Evolutionary conservation across 1,140 invertebrate species (phyloP), one percentile per base, ranked within the genome.

Genomic region (Drosophila arawakana): DNA sequence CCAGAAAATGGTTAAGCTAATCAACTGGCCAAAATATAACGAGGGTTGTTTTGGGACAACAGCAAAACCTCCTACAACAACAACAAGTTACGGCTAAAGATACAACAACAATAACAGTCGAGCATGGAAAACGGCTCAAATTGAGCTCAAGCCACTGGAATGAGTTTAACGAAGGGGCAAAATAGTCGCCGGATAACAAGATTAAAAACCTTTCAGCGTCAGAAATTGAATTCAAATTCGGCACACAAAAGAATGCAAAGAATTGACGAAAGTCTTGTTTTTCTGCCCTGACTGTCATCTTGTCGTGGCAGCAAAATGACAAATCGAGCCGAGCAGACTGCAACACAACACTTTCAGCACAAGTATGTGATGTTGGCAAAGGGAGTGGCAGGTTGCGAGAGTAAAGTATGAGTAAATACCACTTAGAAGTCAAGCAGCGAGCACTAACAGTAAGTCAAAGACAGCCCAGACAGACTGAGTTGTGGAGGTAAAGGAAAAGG

Each of bases 181-280:
- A 78, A 59, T 46, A 81, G 76, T 78, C 62, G 79, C 62, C 67
- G 67, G 80, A 65, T 83, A 89, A 89, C 85, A 89, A 89, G 85
- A 89, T 89, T 89, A 89, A 89, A 89, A 89, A 89, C 84, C 84
- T 89, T 89, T 89, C 84, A 89, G 78, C 78, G 72, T 81, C 85
- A 81, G 84, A 89, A 89, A 89, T 89, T 89, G 84, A 89, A 89
- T 89, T 89, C 84, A 81, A 89, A 89, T 89, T 89, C 84, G 81
- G 83, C 80, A 88, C 85, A 89, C 84, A 89, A 71, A 89, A 89
- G 80, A 84, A 89, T 89, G 84, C 84, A 81, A 79, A 75, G 80
- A 78, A 88, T 83, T 69, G 80, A 83, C 73, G 54, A 60, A 30
- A 54, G 73, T 73, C 66, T 70, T 58, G 35, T 70, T 44, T 58